Percentiles rank a stretch among this genome's conserved stretches.
Conservation (phyloP, 2,113 vertebrate species). For the Upupa epops region DNA sequence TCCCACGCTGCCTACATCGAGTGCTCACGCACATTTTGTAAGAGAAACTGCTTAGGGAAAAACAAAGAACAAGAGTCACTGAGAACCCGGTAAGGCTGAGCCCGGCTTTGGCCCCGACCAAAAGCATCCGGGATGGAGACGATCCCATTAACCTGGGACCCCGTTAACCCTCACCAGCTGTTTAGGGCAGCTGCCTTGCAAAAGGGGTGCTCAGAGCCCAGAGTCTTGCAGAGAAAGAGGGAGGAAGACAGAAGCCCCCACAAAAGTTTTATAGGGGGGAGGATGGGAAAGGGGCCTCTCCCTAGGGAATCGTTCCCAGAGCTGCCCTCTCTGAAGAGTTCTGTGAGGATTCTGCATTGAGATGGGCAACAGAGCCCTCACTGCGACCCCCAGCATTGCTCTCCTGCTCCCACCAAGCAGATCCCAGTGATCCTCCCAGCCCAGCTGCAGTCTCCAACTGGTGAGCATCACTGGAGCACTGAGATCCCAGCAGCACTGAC, state of each 20-base stretch:
- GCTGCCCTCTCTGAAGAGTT: not conserved
- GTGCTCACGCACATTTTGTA: conserved; percentile 9
- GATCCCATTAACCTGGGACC: no score
- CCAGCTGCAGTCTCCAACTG: not conserved
- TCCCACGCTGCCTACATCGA: not conserved
- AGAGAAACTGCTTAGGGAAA: conserved; percentile 11
- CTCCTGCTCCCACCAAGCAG: not conserved
- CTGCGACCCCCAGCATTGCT: not conserved
- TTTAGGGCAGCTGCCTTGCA: not conserved
- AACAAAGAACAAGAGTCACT: not conserved
- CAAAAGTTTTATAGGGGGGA: not conserved
- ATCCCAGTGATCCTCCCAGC: not conserved
- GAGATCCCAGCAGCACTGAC: fast-evolving
- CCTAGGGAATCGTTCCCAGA: not conserved
- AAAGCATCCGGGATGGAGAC: no score
- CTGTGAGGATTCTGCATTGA: fast-evolving
- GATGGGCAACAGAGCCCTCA: fast-evolving
- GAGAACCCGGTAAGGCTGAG: not conserved
- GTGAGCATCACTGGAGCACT: not conserved
- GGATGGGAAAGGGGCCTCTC: not conserved
- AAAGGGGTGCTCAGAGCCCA: not conserved
- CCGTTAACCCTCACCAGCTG: no score
- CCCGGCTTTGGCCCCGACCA: not conserved
- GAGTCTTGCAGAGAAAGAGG: not conserved
- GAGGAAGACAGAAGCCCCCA: not conserved